phyloP scores from a whole-genome alignment of 1,140 invertebrate genomes.

The Hirudo medicinalis region DNA sequence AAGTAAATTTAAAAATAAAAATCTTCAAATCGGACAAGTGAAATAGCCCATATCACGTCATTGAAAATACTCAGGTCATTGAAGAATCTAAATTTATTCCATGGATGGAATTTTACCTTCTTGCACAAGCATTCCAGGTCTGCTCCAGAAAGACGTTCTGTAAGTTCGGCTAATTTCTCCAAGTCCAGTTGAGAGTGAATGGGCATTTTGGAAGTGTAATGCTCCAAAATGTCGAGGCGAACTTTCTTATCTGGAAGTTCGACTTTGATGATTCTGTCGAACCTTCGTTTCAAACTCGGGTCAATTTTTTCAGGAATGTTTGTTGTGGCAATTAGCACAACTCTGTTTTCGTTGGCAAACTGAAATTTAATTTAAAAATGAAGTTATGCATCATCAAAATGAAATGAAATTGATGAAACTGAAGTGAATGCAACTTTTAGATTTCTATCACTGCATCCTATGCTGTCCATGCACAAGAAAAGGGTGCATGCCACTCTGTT shows the following conservation, averaged over 20 bases:
- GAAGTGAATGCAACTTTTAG: too few relatives aligned
- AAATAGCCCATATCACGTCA: too few relatives aligned
- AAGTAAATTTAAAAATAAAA: too few relatives aligned
- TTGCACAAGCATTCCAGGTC: constrained; percentile 7
- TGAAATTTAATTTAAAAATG: not conserved
- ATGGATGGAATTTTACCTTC: not conserved
- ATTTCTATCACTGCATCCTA: not conserved
- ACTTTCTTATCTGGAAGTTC: constrained; percentile 8
- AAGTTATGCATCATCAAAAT: too few relatives aligned
- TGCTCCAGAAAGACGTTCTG: not conserved
- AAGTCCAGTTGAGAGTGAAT: not conserved
- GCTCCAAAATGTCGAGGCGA: not conserved
- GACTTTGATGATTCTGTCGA: not conserved
- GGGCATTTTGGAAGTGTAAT: not conserved
- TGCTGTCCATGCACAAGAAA: not conserved
- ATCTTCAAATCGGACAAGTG: too few relatives aligned
- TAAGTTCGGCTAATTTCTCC: not conserved
- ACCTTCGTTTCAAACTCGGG: not conserved
- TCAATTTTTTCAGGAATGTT: not conserved
- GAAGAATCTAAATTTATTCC: too few relatives aligned
- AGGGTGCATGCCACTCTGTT: not conserved
- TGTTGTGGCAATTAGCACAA: constrained; percentile 1
- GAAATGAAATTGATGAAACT: too few relatives aligned
- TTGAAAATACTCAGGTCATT: too few relatives aligned
- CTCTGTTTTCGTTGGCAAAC: not conserved